These are phyloP conservation scores for Smutsia temminckii DNA, from an alignment of 2,797 vertebrate species.

Conservation along the genomic window DNA sequence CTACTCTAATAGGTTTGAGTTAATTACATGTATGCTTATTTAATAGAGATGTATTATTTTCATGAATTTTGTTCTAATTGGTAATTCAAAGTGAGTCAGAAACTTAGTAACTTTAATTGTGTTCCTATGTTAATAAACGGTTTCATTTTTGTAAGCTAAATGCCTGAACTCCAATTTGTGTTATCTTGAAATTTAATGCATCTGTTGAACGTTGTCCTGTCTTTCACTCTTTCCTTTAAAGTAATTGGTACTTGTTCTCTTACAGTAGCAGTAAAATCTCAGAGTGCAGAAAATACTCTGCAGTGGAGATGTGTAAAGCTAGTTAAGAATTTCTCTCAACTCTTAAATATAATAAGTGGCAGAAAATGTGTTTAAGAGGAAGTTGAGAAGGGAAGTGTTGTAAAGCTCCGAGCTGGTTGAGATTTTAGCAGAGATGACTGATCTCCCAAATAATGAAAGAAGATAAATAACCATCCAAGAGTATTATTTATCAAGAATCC, in stretches of 20 bases:
- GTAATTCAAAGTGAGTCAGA: not conserved
- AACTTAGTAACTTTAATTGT: not conserved
- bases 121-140: not conserved
- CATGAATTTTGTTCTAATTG: not conserved
- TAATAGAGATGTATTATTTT: conserved; percentile 6
- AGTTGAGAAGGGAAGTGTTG: not conserved
- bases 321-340: not conserved
- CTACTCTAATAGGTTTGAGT: not conserved
- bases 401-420: not conserved
- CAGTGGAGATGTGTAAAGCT: not conserved
- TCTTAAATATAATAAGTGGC: not conserved
- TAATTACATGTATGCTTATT: not conserved
- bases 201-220: not conserved
- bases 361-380: conserved; percentile 13
- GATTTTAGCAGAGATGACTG: conserved; percentile 6
- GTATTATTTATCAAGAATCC: conserved; percentile 41
- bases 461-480: not conserved
- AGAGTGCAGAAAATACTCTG: not conserved
- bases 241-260: not conserved
- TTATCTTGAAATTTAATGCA: not conserved
- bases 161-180: not conserved
- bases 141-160: conserved; percentile 33
- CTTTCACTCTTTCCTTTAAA: not conserved
- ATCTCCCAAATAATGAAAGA: conserved; percentile 22
- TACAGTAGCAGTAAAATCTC: not conserved